Evolutionary conservation across 1,140 invertebrate species (phyloP).

Genomic region (Linepithema humile): DNA sequence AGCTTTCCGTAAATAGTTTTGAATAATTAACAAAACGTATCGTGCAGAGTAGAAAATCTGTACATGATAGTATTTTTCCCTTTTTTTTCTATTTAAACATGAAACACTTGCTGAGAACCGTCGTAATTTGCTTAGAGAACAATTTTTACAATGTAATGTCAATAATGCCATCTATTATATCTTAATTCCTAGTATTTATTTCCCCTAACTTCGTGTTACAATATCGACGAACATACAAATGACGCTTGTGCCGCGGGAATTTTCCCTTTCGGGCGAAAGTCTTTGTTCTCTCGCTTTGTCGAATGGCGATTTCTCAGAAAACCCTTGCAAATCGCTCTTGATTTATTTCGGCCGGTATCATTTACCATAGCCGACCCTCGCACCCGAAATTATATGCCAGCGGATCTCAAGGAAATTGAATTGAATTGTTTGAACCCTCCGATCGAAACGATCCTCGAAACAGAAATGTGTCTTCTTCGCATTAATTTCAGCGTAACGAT

Average conservation of each 20-base stretch:
- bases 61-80: neutral
- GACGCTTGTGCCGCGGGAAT: neutral
- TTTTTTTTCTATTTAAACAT: neutral
- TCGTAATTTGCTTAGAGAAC: neutral
- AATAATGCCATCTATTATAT: neutral
- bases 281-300: neutral
- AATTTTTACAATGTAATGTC: neutral
- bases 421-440: slow-evolving; percentile 12
- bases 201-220: neutral
- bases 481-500: slow-evolving; percentile 22
- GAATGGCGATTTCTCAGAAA: neutral
- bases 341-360: slow-evolving; percentile 1
- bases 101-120: too few species aligned
- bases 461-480: slow-evolving; percentile 21
- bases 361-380: neutral
- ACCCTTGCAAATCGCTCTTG: neutral
- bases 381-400: neutral
- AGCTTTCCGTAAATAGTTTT: neutral
- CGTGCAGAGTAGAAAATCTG: neutral
- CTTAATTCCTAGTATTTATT: neutral
- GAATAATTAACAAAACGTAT: neutral
- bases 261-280: neutral
- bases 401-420: neutral
- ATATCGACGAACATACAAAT: neutral
- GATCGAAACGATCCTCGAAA: neutral